Evolutionary conservation across 2,888 invertebrate genomes (phyloP), one percentile per base, ranked within the genome.

Genomic region (Beris chalybata): DNA sequence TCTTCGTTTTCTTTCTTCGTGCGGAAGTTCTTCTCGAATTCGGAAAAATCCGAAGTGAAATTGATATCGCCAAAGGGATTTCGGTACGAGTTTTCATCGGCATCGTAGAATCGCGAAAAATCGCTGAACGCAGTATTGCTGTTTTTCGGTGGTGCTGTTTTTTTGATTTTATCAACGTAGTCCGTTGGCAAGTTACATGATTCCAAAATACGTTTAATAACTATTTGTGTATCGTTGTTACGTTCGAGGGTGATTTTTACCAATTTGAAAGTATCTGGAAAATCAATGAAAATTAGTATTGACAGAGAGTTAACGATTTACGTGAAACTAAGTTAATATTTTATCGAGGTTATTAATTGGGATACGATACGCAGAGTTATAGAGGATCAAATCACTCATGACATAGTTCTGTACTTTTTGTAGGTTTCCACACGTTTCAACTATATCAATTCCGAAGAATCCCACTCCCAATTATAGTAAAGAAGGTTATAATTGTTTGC

Each of bases 111-210:
- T n/a, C 52, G 61, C 4, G 65, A 64, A 65, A 68, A 11, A 64
- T 57, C 7, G 65, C 43, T 4, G 48, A 53, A 53, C n/a, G 44
- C 12, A 54, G 48, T 12, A 65, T 53, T 12, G 52, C 13, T 56
- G 6, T 29, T 53, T 6, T 11, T 7, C 12, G 4, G n/a, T n/a
- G 43, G 30, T 53, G 5, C n/a, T 22, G 65, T 61, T 0, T 74
- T 29, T 67, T 76, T 78, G 0, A 92, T 87, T 78, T 86, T 89
- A 77, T 93, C 92, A 5, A 95, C 84, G 81, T 92, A 93, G 52
- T 90, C 89, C n/a, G 95, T 93, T 5, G 95, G 87, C 69, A 96
- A 85, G 77, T 92, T 87, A 81, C 94, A 95, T 38, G 90, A 87
- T 76, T 87, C 87, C 68, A 96, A 82, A 70, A 96, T 86, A 50